Evolutionary conservation across 2,888 invertebrate species (phyloP).

Genomic region (Corbicula japonica): DNA sequence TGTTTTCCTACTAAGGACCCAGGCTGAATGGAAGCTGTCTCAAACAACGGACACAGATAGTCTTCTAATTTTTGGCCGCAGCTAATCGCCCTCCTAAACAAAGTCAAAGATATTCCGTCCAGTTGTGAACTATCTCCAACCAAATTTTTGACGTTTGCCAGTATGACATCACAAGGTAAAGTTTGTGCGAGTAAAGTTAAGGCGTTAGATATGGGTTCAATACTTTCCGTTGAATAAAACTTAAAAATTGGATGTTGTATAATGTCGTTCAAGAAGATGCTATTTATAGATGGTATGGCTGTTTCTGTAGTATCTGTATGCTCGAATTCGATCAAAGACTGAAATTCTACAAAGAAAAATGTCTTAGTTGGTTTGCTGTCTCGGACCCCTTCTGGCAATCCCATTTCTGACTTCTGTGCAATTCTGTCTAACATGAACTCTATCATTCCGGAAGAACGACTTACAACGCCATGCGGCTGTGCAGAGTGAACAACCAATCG

Average conservation of each 20-base stretch:
- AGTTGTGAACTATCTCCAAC: conserved; percentile 16
- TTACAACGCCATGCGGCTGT: conserved; percentile 84
- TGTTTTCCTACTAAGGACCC: background rate
- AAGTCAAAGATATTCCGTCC: conserved; percentile 43
- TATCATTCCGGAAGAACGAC: conserved; percentile 78
- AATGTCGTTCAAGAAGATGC: conserved; percentile 45
- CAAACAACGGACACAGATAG: conserved; percentile 17
- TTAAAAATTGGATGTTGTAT: conserved; percentile 50
- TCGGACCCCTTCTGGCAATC: conserved; percentile 80
- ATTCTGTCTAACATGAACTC: conserved; percentile 85
- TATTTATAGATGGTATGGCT: conserved; percentile 31
- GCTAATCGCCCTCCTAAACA: conserved; percentile 40
- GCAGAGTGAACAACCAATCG: conserved; percentile 81
- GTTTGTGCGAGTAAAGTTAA: conserved; percentile 27
- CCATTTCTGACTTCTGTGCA: conserved; percentile 80
- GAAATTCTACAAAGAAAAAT: conserved; percentile 32
- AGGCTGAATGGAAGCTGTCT: background rate
- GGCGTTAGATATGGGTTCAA: background rate
- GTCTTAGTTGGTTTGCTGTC: conserved; percentile 76
- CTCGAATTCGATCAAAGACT: background rate
- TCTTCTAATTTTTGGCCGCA: background rate
- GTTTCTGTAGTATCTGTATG: conserved; percentile 16
- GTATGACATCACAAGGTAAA: conserved; percentile 40
- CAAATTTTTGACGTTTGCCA: conserved; percentile 53
- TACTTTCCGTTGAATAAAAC: conserved; percentile 15